Percentiles rank a stretch among this genome's conserved stretches.
Evolutionary conservation across 1,140 invertebrate species (phyloP).

Genomic region (Agraylea sexmaculata): DNA sequence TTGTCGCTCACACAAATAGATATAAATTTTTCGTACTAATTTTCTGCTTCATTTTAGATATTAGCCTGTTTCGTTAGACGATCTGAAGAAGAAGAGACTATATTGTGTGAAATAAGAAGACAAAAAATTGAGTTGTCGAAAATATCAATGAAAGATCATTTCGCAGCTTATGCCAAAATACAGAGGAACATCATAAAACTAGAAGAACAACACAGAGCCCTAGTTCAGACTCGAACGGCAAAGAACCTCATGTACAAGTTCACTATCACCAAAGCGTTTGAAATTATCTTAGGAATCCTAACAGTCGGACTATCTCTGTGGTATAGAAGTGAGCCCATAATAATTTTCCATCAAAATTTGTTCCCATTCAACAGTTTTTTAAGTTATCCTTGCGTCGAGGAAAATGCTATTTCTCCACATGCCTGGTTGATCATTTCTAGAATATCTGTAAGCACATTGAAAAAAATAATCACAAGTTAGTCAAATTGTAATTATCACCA

Average conservation of each 20-base stretch:
- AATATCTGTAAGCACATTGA: slow-evolving; percentile 29
- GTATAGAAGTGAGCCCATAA: slow-evolving; percentile 32
- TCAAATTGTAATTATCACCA: too few relatives aligned
- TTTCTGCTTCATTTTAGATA: slow-evolving; percentile 26
- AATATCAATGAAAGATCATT: slow-evolving; percentile 38
- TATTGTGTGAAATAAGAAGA: slow-evolving; percentile 29
- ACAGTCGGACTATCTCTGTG: slow-evolving; percentile 31
- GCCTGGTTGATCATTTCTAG: slow-evolving; percentile 36
- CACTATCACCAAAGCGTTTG: slow-evolving; percentile 28
- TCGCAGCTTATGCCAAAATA: slow-evolving; percentile 37
- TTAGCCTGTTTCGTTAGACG: slow-evolving; percentile 29
- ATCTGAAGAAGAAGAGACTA: slow-evolving; percentile 26
- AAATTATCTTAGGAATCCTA: slow-evolving; percentile 27
- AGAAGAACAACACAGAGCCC: slow-evolving; percentile 29
- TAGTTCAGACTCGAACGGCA: slow-evolving; percentile 26
- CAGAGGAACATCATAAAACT: slow-evolving; percentile 35
- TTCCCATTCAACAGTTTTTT: slow-evolving; percentile 31
- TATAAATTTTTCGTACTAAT: slow-evolving; percentile 15
- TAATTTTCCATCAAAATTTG: slow-evolving; percentile 29
- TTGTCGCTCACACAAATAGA: too few relatives aligned
- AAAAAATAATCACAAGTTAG: slow-evolving; percentile 27
- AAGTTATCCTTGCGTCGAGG: slow-evolving; percentile 31
- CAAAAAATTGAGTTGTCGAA: slow-evolving; percentile 29
- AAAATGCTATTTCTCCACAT: slow-evolving; percentile 35
- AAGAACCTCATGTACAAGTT: slow-evolving; percentile 31